Conservation (phyloP, 1,140 invertebrate genomes). For the Anthonomus grandis region DNA sequence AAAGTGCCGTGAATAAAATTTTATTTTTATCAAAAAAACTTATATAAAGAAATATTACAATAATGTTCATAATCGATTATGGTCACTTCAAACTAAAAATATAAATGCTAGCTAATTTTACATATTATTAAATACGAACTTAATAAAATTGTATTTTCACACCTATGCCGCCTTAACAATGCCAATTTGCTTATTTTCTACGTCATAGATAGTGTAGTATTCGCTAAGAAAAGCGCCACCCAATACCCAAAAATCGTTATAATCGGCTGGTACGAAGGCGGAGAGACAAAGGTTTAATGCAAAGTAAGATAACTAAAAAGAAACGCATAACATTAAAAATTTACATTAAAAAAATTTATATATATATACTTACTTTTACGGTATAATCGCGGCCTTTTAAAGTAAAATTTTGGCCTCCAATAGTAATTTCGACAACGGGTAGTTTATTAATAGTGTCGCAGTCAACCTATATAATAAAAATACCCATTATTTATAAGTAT, state of each 20-base stretch:
- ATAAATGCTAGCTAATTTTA: too few relatives aligned
- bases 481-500: neutral
- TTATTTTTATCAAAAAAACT: too few relatives aligned
- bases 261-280: slow-evolving; percentile 30
- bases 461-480: slow-evolving; percentile 44
- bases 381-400: slow-evolving; percentile 41
- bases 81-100: too few relatives aligned
- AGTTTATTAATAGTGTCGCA: slow-evolving; percentile 44
- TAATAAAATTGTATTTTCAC: too few relatives aligned
- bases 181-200: slow-evolving; percentile 37
- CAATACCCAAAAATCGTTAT: slow-evolving; percentile 35
- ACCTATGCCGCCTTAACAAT: slow-evolving; percentile 36
- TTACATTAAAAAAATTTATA: too few relatives aligned
- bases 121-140: too few relatives aligned
- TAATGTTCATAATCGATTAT: too few relatives aligned
- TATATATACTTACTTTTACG: slow-evolving; percentile 41
- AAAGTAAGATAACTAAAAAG: slow-evolving; percentile 26
- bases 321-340: neutral
- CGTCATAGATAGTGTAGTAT: slow-evolving; percentile 41
- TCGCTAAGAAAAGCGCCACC: slow-evolving; percentile 42
- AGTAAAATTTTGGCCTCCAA: slow-evolving; percentile 42
- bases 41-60: too few relatives aligned
- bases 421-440: slow-evolving; percentile 40
- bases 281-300: slow-evolving; percentile 35
- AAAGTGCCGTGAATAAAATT: too few relatives aligned